phyloP scores from a whole-genome alignment of 2,797 vertebrate species.

The Sebastes reedi region DNA sequence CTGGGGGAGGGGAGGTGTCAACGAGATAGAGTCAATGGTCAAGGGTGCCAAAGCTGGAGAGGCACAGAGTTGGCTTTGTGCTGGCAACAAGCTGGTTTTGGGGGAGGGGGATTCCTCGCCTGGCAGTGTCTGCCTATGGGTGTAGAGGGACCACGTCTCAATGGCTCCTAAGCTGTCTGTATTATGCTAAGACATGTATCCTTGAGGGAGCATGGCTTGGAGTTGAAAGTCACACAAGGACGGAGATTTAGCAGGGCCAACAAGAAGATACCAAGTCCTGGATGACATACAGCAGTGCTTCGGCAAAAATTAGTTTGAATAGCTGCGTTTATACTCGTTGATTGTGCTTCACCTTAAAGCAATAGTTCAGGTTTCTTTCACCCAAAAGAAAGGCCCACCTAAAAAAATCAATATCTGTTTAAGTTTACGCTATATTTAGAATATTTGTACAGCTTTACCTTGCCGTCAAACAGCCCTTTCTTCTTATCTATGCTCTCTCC shows the following conservation, averaged over 20 bases:
- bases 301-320: constrained; percentile 29
- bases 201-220: constrained; percentile 64
- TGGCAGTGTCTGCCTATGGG: constrained; percentile 44
- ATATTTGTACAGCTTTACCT: no score
- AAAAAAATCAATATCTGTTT: no score
- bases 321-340: constrained; percentile 1
- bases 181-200: constrained; percentile 79
- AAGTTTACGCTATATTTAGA: no score
- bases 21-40: constrained; percentile 56
- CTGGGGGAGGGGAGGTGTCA: constrained; percentile 57
- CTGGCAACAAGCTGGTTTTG: constrained; percentile 42
- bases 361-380: background rate
- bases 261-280: constrained; percentile 19
- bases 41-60: constrained; percentile 63
- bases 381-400: no score
- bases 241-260: constrained; percentile 51
- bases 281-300: constrained; percentile 25
- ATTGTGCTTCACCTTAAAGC: constrained; percentile 8
- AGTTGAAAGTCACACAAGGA: constrained; percentile 81
- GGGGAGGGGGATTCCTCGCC: constrained; percentile 30
- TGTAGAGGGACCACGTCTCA: constrained; percentile 66
- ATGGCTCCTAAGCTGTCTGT: constrained; percentile 68
- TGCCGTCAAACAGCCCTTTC: no score
- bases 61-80: constrained; percentile 52
- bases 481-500: no score